Percentiles rank a stretch among this genome's conserved stretches.
These are phyloP conservation scores for Valencia hispanica DNA, from an alignment of 2,797 vertebrate species.

Conservation along the genomic window DNA sequence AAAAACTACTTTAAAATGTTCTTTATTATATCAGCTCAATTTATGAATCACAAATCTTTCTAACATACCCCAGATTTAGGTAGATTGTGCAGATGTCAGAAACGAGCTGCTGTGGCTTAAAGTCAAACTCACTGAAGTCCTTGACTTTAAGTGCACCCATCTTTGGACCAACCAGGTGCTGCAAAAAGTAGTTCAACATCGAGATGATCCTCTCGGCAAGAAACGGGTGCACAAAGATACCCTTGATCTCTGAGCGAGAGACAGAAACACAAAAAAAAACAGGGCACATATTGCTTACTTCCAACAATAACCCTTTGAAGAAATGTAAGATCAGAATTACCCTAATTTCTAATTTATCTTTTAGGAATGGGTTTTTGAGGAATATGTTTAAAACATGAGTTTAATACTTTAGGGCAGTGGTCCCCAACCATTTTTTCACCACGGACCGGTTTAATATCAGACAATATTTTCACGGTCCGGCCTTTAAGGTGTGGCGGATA, in stretches of 20 bases:
- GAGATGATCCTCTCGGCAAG: conserved; percentile 98
- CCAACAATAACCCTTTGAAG: not conserved
- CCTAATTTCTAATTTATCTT: not conserved
- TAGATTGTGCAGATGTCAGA: conserved; percentile 99
- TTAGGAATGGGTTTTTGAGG: not conserved
- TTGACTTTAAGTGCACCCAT: conserved; percentile 99
- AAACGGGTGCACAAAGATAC: conserved; percentile 95
- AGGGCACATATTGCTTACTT: not conserved
- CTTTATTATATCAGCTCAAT: not conserved
- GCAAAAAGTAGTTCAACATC: conserved; percentile 98
- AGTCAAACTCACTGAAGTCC: conserved; percentile 99
- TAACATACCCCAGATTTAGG: conserved; percentile 92
- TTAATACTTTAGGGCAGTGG: not conserved
- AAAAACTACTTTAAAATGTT: not conserved
- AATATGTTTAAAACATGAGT: not conserved
- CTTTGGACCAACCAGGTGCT: conserved; percentile 97
- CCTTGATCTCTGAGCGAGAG: conserved; percentile 88
- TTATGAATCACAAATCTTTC: conserved; percentile 3
- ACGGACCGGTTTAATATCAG: too few species aligned
- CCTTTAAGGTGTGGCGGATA: too few species aligned
- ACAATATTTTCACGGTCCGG: too few species aligned
- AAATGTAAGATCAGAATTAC: not conserved
- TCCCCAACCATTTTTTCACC: too few species aligned
- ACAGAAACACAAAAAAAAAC: not conserved
- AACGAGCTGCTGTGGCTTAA: conserved; percentile 97